Percentiles rank a stretch among this genome's conserved stretches.
Evolutionary conservation across 2,113 vertebrate genomes (phyloP).

Genomic region (Labeo rohita): DNA sequence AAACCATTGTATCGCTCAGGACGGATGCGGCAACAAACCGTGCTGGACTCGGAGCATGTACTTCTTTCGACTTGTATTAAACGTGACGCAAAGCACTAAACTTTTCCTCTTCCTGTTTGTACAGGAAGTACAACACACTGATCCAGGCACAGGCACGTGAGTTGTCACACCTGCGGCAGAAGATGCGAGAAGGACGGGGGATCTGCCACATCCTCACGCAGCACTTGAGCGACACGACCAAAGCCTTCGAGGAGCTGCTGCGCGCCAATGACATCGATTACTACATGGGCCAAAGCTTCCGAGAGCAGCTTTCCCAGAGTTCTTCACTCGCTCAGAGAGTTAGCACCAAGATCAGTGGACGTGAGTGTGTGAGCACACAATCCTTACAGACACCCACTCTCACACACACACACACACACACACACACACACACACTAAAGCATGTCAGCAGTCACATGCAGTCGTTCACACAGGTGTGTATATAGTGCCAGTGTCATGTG

Average conservation of each 20-base stretch:
- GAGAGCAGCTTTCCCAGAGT: conserved; percentile 88
- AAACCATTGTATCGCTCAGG: too few relatives aligned
- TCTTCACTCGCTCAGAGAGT: conserved; percentile 84
- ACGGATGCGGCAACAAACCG: too few relatives aligned
- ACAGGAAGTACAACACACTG: conserved; percentile 92
- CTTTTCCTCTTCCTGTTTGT: not conserved
- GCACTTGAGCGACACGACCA: conserved; percentile 84
- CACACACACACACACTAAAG: too few relatives aligned
- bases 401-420: too few relatives aligned
- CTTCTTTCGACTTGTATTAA: not conserved
- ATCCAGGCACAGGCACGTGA: conserved; percentile 96
- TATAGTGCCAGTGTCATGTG: too few relatives aligned
- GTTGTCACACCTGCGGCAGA: conserved; percentile 92
- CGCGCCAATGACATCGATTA: conserved; percentile 91
- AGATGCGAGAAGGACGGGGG: conserved; percentile 85
- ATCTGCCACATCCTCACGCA: conserved; percentile 87
- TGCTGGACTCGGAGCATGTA: not conserved
- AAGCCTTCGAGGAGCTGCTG: conserved; percentile 92
- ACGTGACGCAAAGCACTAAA: not conserved
- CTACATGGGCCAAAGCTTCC: conserved; percentile 92
- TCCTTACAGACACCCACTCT: not conserved
- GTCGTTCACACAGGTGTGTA: too few relatives aligned
- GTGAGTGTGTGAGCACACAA: conserved; percentile 72
- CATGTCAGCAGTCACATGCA: too few relatives aligned
- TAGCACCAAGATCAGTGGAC: conserved; percentile 83